phyloP scores from a whole-genome alignment of 2,797 vertebrate species.

The Cottoperca gobio region DNA sequence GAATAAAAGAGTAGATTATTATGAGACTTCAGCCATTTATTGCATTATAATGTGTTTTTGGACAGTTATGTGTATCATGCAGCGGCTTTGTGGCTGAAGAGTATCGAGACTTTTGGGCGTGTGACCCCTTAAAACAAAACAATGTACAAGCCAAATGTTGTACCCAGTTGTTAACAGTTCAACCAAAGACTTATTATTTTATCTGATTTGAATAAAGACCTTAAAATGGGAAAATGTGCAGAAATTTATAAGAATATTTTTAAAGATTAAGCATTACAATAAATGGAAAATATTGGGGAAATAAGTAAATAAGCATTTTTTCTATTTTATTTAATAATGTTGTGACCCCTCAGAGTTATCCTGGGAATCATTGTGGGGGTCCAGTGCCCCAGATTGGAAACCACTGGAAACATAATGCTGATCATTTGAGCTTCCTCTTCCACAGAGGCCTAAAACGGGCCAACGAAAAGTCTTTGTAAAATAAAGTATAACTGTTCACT shows the following conservation, averaged over 20 bases:
- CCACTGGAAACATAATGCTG: slow-evolving; percentile 6
- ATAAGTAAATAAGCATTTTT: no score
- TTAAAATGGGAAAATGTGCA: not conserved
- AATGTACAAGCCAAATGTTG: not conserved
- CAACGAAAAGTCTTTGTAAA: not conserved
- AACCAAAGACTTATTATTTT: not conserved
- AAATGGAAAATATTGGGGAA: not conserved
- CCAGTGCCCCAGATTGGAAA: not conserved
- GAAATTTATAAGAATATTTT: not conserved
- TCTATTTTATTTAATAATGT: no score
- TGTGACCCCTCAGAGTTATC: not conserved
- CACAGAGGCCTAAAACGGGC: not conserved
- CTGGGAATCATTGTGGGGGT: not conserved
- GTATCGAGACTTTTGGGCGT: not conserved
- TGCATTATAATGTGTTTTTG: slow-evolving; percentile 4
- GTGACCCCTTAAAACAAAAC: not conserved
- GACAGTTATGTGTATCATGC: not conserved
- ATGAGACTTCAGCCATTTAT: not conserved
- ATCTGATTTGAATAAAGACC: not conserved
- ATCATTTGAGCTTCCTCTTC: slow-evolving; percentile 38
- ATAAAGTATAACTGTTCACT: not conserved
- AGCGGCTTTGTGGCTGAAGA: not conserved
- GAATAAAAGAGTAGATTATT: slow-evolving; percentile 3
- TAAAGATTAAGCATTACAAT: not conserved
- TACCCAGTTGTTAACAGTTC: not conserved